Evolutionary conservation across 2,113 vertebrate species (phyloP).

Genomic region (Malurus alboscapulatus): DNA sequence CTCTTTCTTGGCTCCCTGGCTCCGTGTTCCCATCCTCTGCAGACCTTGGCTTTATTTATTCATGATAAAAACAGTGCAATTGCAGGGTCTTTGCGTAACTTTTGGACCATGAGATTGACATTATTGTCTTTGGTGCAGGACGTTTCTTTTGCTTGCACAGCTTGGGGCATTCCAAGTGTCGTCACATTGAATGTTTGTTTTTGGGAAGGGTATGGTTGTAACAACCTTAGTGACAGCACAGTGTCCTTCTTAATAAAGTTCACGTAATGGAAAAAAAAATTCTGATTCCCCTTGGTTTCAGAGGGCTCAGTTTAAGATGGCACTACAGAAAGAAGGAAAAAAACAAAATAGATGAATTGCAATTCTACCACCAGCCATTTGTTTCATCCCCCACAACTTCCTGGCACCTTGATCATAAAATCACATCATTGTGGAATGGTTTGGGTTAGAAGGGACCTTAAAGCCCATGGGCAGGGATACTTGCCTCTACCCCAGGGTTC

Average conservation of each 20-base stretch:
- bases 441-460: not conserved
- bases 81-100: slow-evolving; percentile 26
- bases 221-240: not conserved
- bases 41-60: slow-evolving; percentile 65
- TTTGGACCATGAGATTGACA: not conserved
- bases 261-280: not conserved
- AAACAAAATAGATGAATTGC: not conserved
- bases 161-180: not conserved
- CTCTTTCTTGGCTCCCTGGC: not conserved
- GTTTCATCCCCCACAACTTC: not conserved
- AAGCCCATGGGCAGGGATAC: not conserved
- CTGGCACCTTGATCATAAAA: not conserved
- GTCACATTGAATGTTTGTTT: not conserved
- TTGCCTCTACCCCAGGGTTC: not conserved
- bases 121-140: not conserved
- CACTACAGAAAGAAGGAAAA: not conserved
- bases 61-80: slow-evolving; percentile 46
- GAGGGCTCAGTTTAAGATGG: not conserved
- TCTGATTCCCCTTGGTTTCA: not conserved
- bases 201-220: not conserved
- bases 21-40: not conserved
- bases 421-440: not conserved
- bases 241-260: not conserved
- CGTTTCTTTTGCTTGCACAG: not conserved
- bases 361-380: not conserved